phyloP scores from a whole-genome alignment of 1,140 invertebrate species.

The Maconellicoccus hirsutus region DNA sequence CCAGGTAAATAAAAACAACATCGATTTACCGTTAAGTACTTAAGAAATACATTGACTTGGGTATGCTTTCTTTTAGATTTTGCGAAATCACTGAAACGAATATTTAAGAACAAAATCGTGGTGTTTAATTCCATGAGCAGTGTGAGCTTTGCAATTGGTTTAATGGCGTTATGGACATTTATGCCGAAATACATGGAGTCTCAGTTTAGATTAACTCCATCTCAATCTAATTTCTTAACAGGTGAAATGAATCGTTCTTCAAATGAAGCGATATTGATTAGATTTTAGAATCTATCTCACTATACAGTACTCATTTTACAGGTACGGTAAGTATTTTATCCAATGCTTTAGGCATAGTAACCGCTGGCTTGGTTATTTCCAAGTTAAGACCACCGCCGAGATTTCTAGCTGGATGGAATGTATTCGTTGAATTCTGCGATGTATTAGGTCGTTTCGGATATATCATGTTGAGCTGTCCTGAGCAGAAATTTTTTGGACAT shows the following conservation, averaged over 20 bases:
- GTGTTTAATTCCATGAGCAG: constrained; percentile 24
- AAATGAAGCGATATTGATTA: too few species aligned
- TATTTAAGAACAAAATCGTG: constrained; percentile 22
- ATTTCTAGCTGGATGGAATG: constrained; percentile 58
- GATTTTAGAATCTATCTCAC: too few species aligned
- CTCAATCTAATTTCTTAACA: constrained; percentile 33
- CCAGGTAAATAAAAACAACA: too few species aligned
- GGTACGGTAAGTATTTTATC: constrained; percentile 57
- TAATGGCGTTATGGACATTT: constrained; percentile 29
- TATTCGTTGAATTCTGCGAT: constrained; percentile 51
- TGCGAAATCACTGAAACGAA: constrained; percentile 22
- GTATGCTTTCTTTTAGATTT: too few species aligned
- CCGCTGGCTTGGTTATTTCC: constrained; percentile 54
- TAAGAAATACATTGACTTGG: too few species aligned
- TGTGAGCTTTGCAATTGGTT: constrained; percentile 18
- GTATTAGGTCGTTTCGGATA: constrained; percentile 51
- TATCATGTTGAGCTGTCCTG: constrained; percentile 55
- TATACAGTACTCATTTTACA: too few species aligned
- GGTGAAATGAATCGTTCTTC: constrained; percentile 28
- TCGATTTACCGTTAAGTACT: too few species aligned
- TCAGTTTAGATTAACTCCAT: constrained; percentile 44
- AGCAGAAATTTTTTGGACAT: constrained; percentile 42
- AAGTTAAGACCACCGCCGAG: constrained; percentile 54
- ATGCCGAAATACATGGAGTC: constrained; percentile 40
- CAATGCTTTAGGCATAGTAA: constrained; percentile 54